Conservation (phyloP, 2,888 invertebrate genomes). For the Drosophila meridiana region DNA sequence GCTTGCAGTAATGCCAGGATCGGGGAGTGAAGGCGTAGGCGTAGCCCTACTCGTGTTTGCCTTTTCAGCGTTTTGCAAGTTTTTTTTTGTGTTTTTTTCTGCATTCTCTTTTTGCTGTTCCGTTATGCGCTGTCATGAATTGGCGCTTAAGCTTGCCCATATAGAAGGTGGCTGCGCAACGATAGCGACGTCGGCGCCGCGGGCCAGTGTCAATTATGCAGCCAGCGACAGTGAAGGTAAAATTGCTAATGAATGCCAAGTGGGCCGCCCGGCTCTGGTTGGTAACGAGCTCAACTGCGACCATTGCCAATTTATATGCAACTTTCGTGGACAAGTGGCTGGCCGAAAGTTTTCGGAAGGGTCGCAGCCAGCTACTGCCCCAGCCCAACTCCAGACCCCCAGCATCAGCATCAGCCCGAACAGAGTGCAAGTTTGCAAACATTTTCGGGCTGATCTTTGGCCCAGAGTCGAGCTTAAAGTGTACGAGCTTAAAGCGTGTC, state of each 20-base stretch:
- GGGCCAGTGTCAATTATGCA: slow-evolving; percentile 74
- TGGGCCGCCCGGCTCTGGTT: slow-evolving; percentile 35
- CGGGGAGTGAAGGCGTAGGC: slow-evolving; percentile 31
- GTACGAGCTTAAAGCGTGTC: slow-evolving; percentile 51
- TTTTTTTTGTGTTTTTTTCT: slow-evolving; percentile 16
- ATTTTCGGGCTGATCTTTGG: slow-evolving; percentile 45
- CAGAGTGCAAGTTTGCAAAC: slow-evolving; percentile 68
- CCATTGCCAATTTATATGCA: slow-evolving; percentile 77
- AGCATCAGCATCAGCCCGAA: not conserved
- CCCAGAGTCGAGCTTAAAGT: slow-evolving; percentile 57
- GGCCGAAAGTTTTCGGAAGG: slow-evolving; percentile 59
- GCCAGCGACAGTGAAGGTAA: slow-evolving; percentile 70
- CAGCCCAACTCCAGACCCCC: not conserved
- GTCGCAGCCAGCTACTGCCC: not conserved
- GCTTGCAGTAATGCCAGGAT: slow-evolving; percentile 32
- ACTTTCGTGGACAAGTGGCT: slow-evolving; percentile 61
- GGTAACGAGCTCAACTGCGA: slow-evolving; percentile 34
- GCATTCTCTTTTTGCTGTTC: slow-evolving; percentile 85
- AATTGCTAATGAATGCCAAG: slow-evolving; percentile 79
- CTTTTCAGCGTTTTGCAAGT: slow-evolving; percentile 14
- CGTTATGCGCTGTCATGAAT: slow-evolving; percentile 59
- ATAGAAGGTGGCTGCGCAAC: slow-evolving; percentile 41
- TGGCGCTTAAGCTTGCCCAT: slow-evolving; percentile 49
- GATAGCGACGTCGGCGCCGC: slow-evolving; percentile 47
- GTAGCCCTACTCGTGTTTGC: slow-evolving; percentile 12